A percentile compares a stretch with the other conserved stretches of the same genome.
These are phyloP conservation scores for Diplogasteroides magnus DNA, from an alignment of 1,140 invertebrate species.

Conservation along the genomic window DNA sequence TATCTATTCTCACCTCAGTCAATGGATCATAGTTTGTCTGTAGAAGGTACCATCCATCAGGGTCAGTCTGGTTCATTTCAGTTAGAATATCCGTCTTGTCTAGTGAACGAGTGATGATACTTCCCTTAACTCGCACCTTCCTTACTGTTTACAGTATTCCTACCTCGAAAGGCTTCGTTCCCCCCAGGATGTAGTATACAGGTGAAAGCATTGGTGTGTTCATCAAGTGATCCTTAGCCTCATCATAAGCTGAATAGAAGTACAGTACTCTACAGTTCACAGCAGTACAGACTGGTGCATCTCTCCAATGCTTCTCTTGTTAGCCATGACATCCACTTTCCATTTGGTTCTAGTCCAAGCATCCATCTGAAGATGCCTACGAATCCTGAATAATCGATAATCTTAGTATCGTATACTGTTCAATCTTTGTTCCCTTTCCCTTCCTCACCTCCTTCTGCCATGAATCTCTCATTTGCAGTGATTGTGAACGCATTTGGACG, in stretches of 20 bases:
- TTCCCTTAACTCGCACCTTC: conserved; percentile 7
- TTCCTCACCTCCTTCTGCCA: conserved; percentile 58
- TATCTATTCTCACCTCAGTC: conserved; percentile 14
- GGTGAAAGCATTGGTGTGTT: conserved; percentile 43
- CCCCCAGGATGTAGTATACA: conserved; percentile 48
- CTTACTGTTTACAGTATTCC: background rate
- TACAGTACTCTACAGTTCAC: background rate
- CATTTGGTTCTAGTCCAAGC: conserved; percentile 57
- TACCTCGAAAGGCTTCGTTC: conserved; percentile 37
- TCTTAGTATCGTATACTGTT: background rate
- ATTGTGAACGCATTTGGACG: conserved; percentile 59
- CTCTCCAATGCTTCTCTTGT: conserved; percentile 55
- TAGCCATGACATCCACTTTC: conserved; percentile 63
- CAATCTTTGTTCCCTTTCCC: background rate
- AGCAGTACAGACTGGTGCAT: conserved; percentile 30
- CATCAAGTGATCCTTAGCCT: conserved; percentile 36
- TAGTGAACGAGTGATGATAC: conserved; percentile 37
- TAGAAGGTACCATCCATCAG: conserved; percentile 61
- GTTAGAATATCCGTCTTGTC: conserved; percentile 36
- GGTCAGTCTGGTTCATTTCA: conserved; percentile 26
- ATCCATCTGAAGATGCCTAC: conserved; percentile 62
- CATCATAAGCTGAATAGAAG: conserved; percentile 29
- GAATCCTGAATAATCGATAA: conserved; percentile 13
- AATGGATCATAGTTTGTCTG: conserved; percentile 65
- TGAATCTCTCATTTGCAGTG: conserved; percentile 64